Conservation (phyloP, 2,797 vertebrate genomes). For the Arvicola amphibius region DNA sequence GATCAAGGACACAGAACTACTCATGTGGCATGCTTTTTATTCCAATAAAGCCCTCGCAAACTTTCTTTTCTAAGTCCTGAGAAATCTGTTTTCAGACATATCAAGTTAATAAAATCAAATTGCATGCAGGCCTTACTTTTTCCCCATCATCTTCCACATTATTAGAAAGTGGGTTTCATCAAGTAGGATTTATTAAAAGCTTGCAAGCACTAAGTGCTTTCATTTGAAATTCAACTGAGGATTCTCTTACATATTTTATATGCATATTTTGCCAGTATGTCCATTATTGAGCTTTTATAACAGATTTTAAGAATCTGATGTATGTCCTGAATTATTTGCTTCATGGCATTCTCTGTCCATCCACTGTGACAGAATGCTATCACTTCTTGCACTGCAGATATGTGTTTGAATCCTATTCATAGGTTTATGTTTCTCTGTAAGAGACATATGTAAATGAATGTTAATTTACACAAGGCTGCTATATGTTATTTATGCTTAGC, state of each 20-base stretch:
- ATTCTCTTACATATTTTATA: slow-evolving; percentile 72
- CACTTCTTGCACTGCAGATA: background rate
- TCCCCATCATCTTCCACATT: slow-evolving; percentile 59
- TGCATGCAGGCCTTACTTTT: slow-evolving; percentile 61
- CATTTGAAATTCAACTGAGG: slow-evolving; percentile 71
- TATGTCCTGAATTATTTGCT: slow-evolving; percentile 61
- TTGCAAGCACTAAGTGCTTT: slow-evolving; percentile 72
- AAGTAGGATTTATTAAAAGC: slow-evolving; percentile 80
- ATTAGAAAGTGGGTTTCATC: slow-evolving; percentile 77
- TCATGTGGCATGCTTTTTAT: slow-evolving; percentile 57
- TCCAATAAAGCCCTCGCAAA: slow-evolving; percentile 58
- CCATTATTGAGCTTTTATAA: slow-evolving; percentile 71
- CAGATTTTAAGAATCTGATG: slow-evolving; percentile 51
- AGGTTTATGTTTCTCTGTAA: background rate
- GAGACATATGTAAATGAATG: slow-evolving; percentile 17
- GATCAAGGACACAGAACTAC: slow-evolving; percentile 50
- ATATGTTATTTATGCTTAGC: background rate
- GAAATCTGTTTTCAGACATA: slow-evolving; percentile 74
- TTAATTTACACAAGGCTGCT: background rate
- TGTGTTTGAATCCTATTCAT: background rate
- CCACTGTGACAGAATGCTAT: background rate
- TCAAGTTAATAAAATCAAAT: slow-evolving; percentile 80
- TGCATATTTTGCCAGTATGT: slow-evolving; percentile 70
- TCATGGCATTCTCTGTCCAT: background rate
- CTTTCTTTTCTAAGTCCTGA: slow-evolving; percentile 70